Evolutionary conservation across 2,113 vertebrate genomes (phyloP).

Genomic region (Hippolais icterina): DNA sequence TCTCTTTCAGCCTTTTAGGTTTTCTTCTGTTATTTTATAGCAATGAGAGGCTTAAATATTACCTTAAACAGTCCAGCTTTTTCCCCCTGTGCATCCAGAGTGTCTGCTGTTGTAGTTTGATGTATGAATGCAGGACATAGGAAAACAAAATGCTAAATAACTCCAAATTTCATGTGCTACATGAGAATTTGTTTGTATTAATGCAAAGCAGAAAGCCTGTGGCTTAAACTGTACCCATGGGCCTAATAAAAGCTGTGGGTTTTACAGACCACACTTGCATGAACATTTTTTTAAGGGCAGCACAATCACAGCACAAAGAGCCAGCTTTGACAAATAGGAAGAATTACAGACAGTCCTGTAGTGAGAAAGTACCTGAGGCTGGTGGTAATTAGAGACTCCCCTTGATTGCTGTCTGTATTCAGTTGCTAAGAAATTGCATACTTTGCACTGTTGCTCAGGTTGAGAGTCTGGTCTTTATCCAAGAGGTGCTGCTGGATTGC

Average conservation of each 20-base stretch:
- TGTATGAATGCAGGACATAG: background rate
- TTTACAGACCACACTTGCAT: background rate
- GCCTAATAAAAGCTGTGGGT: conserved; percentile 2
- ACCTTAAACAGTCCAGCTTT: background rate
- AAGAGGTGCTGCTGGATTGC: background rate
- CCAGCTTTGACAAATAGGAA: conserved; percentile 9
- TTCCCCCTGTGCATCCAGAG: background rate
- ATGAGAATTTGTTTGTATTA: background rate
- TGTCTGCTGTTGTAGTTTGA: background rate
- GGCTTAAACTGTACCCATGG: conserved; percentile 3
- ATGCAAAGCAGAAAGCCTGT: conserved; percentile 25
- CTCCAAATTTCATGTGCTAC: background rate
- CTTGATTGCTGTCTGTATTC: background rate
- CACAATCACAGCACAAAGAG: background rate
- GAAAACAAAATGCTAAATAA: conserved; percentile 16
- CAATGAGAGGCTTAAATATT: background rate
- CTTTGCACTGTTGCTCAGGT: background rate
- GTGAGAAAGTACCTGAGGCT: conserved; percentile 40
- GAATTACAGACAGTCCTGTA: conserved; percentile 9
- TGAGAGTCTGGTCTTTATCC: background rate
- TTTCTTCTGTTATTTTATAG: background rate
- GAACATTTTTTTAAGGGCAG: conserved; percentile 26
- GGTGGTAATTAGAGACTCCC: conserved; percentile 28
- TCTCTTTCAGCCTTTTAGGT: background rate
- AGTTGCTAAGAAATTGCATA: background rate